Percentiles rank a stretch among this genome's conserved stretches.
phyloP scores from a whole-genome alignment of 2,888 invertebrate species.

The Folsomia manolachei region DNA sequence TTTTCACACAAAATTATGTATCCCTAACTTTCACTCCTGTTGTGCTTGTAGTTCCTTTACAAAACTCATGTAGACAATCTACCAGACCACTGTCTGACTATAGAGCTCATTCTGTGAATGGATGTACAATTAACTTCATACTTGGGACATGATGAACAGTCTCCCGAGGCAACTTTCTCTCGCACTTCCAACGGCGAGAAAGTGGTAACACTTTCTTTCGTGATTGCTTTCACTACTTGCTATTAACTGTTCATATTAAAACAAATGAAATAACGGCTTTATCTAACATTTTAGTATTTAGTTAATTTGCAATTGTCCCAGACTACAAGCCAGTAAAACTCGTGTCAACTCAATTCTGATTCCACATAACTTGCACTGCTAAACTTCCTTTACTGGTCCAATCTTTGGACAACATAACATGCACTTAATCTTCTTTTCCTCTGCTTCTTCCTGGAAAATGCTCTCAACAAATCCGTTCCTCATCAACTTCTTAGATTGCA shows the following conservation, averaged over 20 bases:
- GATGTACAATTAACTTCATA: neutral
- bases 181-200: neutral
- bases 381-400: neutral
- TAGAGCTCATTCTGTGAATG: neutral
- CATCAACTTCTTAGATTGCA: neutral
- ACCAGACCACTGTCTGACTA: neutral
- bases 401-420: neutral
- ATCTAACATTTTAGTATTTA: too few relatives aligned
- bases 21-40: too few relatives aligned
- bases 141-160: neutral
- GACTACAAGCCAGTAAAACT: too few relatives aligned
- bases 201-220: neutral
- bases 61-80: too few relatives aligned
- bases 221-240: neutral
- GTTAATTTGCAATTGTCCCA: too few relatives aligned
- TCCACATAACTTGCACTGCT: too few relatives aligned
- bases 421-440: neutral
- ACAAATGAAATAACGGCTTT: neutral
- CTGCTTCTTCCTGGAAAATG: neutral
- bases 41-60: too few relatives aligned
- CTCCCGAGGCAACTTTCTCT: neutral
- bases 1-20: constrained; percentile 13
- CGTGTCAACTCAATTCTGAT: too few relatives aligned
- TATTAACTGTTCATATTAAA: neutral
- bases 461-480: neutral